Percentiles rank a stretch among this genome's conserved stretches.
These are phyloP conservation scores for Busseola fusca DNA, from an alignment of 2,888 invertebrate genomes.

Conservation along the genomic window DNA sequence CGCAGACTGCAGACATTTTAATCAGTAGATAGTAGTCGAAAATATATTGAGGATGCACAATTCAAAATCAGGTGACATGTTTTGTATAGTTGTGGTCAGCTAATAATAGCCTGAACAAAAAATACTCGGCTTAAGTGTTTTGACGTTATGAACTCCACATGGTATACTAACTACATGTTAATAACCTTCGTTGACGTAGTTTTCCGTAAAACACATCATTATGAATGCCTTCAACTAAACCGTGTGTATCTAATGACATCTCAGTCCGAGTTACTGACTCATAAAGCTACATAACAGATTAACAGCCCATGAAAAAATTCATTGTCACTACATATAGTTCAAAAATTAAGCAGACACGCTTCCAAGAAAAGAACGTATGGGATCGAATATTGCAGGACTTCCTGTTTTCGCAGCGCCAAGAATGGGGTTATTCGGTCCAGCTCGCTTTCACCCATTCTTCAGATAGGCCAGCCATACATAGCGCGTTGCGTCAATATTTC, in stretches of 20 bases:
- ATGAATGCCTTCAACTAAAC: slow-evolving; percentile 30
- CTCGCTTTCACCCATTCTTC: slow-evolving; percentile 76
- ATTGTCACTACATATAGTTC: slow-evolving; percentile 40
- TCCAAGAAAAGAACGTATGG: slow-evolving; percentile 47
- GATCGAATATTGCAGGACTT: slow-evolving; percentile 69
- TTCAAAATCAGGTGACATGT: background rate
- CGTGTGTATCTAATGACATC: slow-evolving; percentile 39
- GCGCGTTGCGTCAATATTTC: slow-evolving; percentile 80
- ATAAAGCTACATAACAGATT: slow-evolving; percentile 23
- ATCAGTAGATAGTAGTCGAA: slow-evolving; percentile 12
- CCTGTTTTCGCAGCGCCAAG: slow-evolving; percentile 75
- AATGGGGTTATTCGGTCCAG: slow-evolving; percentile 78
- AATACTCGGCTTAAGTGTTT: background rate
- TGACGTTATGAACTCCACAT: slow-evolving; percentile 17
- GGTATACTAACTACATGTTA: slow-evolving; percentile 13
- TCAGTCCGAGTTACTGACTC: slow-evolving; percentile 31
- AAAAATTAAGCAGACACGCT: slow-evolving; percentile 34
- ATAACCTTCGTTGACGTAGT: slow-evolving; percentile 23
- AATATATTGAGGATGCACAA: slow-evolving; percentile 8
- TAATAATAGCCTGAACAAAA: background rate
- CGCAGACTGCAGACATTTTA: slow-evolving; percentile 30
- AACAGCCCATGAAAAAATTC: slow-evolving; percentile 38
- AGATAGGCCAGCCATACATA: slow-evolving; percentile 73
- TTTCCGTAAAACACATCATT: slow-evolving; percentile 18
- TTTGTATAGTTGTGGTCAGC: background rate